A percentile compares a stretch with the other conserved stretches of the same genome.
These are phyloP conservation scores for Tetraodon nigroviridis DNA, from an alignment of 2,113 vertebrate species.

Conservation along the genomic window DNA sequence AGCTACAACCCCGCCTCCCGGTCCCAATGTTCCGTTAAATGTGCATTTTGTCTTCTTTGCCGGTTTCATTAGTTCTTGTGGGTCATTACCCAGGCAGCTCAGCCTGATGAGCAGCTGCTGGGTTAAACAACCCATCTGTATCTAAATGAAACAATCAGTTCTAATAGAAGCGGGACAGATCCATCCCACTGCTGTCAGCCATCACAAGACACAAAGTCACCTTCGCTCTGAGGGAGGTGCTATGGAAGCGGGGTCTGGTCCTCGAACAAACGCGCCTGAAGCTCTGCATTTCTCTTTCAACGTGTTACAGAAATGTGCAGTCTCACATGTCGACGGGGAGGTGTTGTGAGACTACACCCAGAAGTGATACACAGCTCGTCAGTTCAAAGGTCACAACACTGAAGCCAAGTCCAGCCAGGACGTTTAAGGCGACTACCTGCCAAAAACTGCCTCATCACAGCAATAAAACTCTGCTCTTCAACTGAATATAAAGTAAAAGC, in stretches of 20 bases:
- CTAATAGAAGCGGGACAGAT: conserved; percentile 59
- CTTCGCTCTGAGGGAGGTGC: conserved; percentile 30
- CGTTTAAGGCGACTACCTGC: conserved; percentile 8
- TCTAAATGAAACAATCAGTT: conserved; percentile 66
- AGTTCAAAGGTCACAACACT: conserved; percentile 28
- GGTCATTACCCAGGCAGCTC: conserved; percentile 57
- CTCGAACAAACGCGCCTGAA: conserved; percentile 9
- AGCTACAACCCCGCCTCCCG: too few relatives aligned
- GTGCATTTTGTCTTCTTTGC: conserved; percentile 37
- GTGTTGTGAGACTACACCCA: conserved; percentile 32
- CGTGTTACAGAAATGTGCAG: conserved; percentile 5
- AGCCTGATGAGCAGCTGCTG: conserved; percentile 66
- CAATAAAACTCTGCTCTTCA: background rate
- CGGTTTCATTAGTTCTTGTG: conserved; percentile 29
- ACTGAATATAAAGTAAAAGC: conserved; percentile 3
- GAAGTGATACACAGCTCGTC: conserved; percentile 32
- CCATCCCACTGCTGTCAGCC: conserved; percentile 54
- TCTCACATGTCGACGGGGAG: conserved; percentile 3
- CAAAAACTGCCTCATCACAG: conserved; percentile 1
- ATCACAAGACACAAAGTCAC: conserved; percentile 57
- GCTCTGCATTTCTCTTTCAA: background rate
- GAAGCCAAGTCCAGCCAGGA: conserved; percentile 11
- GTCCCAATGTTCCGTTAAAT: conserved; percentile 2
- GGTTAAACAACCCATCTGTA: conserved; percentile 65
- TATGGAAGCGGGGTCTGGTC: conserved; percentile 24